Base-by-base conservation (phyloP, 1,140 invertebrate genomes). In the Oscheius sp. region DNA sequence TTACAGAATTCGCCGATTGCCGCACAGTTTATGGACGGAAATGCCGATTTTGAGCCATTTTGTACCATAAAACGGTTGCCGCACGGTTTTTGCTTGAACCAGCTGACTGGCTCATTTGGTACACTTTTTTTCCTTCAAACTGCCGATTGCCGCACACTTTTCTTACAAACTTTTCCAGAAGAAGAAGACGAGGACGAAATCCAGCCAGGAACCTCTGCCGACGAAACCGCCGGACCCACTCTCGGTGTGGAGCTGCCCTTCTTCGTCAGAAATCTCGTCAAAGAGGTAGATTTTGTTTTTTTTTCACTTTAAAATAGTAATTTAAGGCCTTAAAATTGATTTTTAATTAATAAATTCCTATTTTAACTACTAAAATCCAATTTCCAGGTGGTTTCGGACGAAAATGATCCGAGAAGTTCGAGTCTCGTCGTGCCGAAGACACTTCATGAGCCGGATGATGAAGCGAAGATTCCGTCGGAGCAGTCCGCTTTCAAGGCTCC, bases 101-200 rank as follows among this genome's bases (percentile, higher is more conserved):
- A n/a, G n/a, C n/a, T n/a, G n/a, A n/a, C n/a, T n/a, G n/a, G n/a
- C n/a, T n/a, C n/a, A n/a, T n/a, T n/a, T n/a, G n/a, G n/a, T n/a
- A n/a, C n/a, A n/a, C n/a, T n/a, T n/a, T n/a, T n/a, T n/a, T n/a
- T n/a, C n/a, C n/a, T n/a, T n/a, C n/a, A n/a, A n/a, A n/a, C n/a
- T n/a, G n/a, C n/a, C n/a, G n/a, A n/a, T n/a, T n/a, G 38, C n/a
- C 38, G 38, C 7, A 10, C 38, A 42, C 23, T 55, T 55, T 55
- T 55, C 7, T 55, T 20, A 55, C 28, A 13, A 7, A 20, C 15
- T 55, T 23, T 13, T 55, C 23, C 23, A 55, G 71, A 65, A 13
- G 64, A 55, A 23, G 71, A 72, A 13, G 68, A 71, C 2, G 61
- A 64, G 28, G 15, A 13, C 23, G 49, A 55, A 23, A 55, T 55